Evolutionary conservation across 2,888 invertebrate species (phyloP).

Genomic region (Neoaliturus tenellus): DNA sequence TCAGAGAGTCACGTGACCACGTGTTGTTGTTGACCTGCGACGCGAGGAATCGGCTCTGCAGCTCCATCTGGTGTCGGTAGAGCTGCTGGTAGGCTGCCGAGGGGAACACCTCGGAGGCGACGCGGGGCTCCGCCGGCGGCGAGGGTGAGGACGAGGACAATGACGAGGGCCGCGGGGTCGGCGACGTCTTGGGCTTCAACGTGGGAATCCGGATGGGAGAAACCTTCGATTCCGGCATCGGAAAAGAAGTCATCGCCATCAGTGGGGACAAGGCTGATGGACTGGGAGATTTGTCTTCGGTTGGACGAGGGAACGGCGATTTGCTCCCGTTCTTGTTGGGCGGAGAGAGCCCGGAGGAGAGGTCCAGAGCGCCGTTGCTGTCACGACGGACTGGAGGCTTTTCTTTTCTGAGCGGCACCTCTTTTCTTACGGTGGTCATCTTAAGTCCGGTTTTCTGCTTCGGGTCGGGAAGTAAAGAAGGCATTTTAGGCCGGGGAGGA

Average conservation of each 20-base stretch:
- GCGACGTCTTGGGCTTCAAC: constrained; percentile 36
- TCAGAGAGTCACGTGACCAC: constrained; percentile 39
- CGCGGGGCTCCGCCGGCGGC: constrained; percentile 30
- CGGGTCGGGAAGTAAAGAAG: constrained; percentile 49
- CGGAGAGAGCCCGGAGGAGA: constrained; percentile 52
- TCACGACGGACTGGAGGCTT: constrained; percentile 45
- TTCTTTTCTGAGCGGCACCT: constrained; percentile 54
- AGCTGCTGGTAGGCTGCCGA: constrained; percentile 53
- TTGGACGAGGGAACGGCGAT: constrained; percentile 4
- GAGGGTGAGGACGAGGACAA: constrained; percentile 43
- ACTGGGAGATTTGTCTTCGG: constrained; percentile 4
- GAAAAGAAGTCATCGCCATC: constrained; percentile 47
- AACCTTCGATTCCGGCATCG: constrained; percentile 23
- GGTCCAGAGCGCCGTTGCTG: constrained; percentile 57
- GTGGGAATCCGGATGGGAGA: constrained; percentile 45
- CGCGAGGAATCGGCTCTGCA: constrained; percentile 56
- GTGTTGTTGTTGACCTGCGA: constrained; percentile 52
- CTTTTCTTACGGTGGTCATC: constrained; percentile 60
- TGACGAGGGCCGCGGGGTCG: constrained; percentile 43
- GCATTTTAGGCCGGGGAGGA: constrained; percentile 61
- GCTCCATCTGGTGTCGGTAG: constrained; percentile 55
- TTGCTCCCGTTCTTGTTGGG: constrained; percentile 18
- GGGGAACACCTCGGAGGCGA: constrained; percentile 30
- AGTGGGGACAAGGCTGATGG: constrained; percentile 30
- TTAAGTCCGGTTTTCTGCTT: constrained; percentile 58